Evolutionary conservation across 1,140 invertebrate genomes (phyloP), one percentile per base, ranked within the genome.

Genomic region (Limonius californicus): DNA sequence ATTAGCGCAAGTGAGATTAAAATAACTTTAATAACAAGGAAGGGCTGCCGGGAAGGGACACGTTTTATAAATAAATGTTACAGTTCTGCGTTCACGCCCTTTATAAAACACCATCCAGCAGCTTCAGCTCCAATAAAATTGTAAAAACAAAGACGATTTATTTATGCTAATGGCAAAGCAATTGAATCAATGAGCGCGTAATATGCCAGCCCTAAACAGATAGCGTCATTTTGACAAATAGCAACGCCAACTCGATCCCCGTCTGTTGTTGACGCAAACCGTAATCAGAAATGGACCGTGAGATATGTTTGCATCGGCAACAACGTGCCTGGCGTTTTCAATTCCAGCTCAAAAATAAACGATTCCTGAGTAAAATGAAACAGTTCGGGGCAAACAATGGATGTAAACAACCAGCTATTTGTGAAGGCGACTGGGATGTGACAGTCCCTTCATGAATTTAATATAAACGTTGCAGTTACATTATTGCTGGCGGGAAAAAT

Each of bases 211-310:
- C 11, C 8, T 39, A 39, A 39, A 39, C n/a, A 39, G n/a, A 39
- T 39, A 14, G 35, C 35, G 35, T 39, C 35, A 12, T 39, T 39
- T 39, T 39, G 35, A 39, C n/a, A 39, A 39, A 39, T 39, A n/a
- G 35, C n/a, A 39, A 39, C 35, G 35, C 35, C n/a, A 39, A 39
- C 35, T 14, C 35, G 19, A 54, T 21, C 11, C 19, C 16, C 19
- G 20, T 21, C 50, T 54, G 23, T 54, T 54, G 50, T 39, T 39
- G 35, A 39, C 35, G 35, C 35, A 39, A 39, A 39, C 8, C 35
- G 35, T 39, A 39, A 39, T 39, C 35, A 39, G 35, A 39, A 39
- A 39, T 39, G 35, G 35, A 39, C 35, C 35, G 35, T 39, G 35
- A 39, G 35, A 39, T 39, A 39, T 39, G 35, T 39, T 39, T 39